Evolutionary conservation across 2,888 invertebrate genomes (phyloP), one percentile per base, ranked within the genome.

Genomic region (Julus scanicus): DNA sequence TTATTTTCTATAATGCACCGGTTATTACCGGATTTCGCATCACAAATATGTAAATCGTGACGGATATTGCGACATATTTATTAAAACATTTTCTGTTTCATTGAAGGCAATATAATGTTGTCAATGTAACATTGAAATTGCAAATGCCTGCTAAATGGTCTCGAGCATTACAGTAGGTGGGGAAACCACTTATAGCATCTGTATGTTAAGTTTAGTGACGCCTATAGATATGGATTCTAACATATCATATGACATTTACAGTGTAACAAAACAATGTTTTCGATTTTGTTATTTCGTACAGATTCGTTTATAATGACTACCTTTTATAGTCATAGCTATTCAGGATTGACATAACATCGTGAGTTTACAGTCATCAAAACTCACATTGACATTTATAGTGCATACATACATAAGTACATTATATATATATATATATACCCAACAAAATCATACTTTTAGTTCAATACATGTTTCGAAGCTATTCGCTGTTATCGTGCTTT

Each of bases 401-500:
- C n/a, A n/a, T n/a, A n/a, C n/a, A n/a, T n/a, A n/a, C n/a, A n/a
- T n/a, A n/a, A n/a, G n/a, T n/a, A n/a, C n/a, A n/a, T n/a, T n/a
- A n/a, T n/a, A n/a, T n/a, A n/a, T n/a, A n/a, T n/a, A n/a, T n/a
- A n/a, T 44, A 44, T 2, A 1, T 8, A 1, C 8, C 6, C 44
- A 44, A 8, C 44, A 44, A 44, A 8, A 5, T 44, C 8, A 44
- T 8, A 44, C 44, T 44, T 44, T 44, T 5, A 8, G 8, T 44
- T 44, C 44, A 44, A 44, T 8, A 44, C 44, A 44, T 44, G 44
- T 44, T 44, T 44, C 0, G 11, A 53, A 8, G 11, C 53, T 53
- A 53, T 53, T 53, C 53, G 17, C 11, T 17, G 80, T 80, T 80
- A 37, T 80, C 13, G 80, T 80, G 80, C 80, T 80, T 80, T 80